phyloP scores from a whole-genome alignment of 2,888 invertebrate genomes.

The Catocala nupta region DNA sequence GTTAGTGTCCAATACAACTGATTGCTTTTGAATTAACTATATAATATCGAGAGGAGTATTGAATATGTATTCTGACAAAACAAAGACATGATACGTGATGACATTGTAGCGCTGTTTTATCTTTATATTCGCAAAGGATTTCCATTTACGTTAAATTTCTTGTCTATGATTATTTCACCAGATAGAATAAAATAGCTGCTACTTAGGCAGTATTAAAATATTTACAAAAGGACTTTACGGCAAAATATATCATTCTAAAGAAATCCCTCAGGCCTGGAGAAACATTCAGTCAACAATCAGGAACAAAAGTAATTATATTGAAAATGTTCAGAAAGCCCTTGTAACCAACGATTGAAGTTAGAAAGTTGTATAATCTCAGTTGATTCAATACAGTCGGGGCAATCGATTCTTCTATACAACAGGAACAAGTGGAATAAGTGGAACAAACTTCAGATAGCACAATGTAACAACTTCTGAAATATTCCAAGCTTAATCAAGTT shows the following conservation, averaged over 20 bases:
- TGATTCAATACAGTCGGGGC: conserved; percentile 22
- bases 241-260: neutral
- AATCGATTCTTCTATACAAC: conserved; percentile 35
- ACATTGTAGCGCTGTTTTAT: no score
- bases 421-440: conserved; percentile 25
- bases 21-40: conserved; percentile 33
- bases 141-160: no score
- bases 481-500: conserved; percentile 51
- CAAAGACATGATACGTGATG: no score
- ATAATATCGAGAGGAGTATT: neutral
- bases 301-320: conserved; percentile 34
- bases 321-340: conserved; percentile 30
- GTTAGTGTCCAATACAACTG: conserved; percentile 31
- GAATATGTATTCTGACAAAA: no score
- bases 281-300: conserved; percentile 26
- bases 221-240: neutral
- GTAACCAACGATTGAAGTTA: conserved; percentile 40
- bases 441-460: conserved; percentile 47
- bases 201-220: no score
- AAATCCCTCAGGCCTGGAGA: conserved; percentile 20
- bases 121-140: no score
- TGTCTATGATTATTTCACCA: no score
- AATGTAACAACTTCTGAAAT: conserved; percentile 51
- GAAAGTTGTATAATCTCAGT: conserved; percentile 44
- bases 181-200: no score